These are phyloP conservation scores for Drosophila grimshawi DNA, from an alignment of 1,140 invertebrate genomes.

Conservation along the genomic window DNA sequence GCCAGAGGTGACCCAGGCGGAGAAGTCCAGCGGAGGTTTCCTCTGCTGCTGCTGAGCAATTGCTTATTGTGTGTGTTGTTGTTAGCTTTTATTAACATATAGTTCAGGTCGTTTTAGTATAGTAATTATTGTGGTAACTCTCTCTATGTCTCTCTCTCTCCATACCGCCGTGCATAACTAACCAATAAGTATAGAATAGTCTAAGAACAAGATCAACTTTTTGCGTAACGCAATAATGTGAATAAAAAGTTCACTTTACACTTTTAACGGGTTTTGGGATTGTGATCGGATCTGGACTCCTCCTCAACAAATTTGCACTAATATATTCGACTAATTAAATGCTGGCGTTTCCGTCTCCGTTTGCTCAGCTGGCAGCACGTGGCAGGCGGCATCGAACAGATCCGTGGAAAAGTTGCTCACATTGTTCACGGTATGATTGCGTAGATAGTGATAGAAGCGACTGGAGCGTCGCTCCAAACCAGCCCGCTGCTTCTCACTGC, in stretches of 20 bases:
- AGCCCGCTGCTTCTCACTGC: constrained; percentile 86
- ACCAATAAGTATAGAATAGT: constrained; percentile 44
- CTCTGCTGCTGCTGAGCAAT: constrained; percentile 42
- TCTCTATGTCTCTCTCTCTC: constrained; percentile 5
- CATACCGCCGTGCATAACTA: constrained; percentile 28
- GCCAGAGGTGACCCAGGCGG: neutral
- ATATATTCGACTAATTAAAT: constrained; percentile 35
- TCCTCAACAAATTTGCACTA: constrained; percentile 24
- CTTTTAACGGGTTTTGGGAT: neutral
- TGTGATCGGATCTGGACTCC: neutral
- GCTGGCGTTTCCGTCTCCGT: neutral
- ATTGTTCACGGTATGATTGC: constrained; percentile 58
- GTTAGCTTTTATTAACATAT: constrained; percentile 27
- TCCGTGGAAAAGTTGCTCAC: constrained; percentile 64
- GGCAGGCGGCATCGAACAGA: constrained; percentile 64
- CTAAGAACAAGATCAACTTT: constrained; percentile 66
- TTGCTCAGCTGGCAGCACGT: constrained; percentile 46
- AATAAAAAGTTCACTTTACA: constrained; percentile 42
- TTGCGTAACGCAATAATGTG: constrained; percentile 57
- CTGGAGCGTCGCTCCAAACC: constrained; percentile 85
- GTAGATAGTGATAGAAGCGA: constrained; percentile 87
- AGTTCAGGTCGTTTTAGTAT: constrained; percentile 49
- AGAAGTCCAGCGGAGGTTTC: constrained; percentile 19
- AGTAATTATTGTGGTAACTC: constrained; percentile 27
- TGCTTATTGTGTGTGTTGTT: neutral